These are phyloP conservation scores for Lasioglossum baleicum DNA, from an alignment of 1,140 invertebrate genomes.

Conservation along the genomic window DNA sequence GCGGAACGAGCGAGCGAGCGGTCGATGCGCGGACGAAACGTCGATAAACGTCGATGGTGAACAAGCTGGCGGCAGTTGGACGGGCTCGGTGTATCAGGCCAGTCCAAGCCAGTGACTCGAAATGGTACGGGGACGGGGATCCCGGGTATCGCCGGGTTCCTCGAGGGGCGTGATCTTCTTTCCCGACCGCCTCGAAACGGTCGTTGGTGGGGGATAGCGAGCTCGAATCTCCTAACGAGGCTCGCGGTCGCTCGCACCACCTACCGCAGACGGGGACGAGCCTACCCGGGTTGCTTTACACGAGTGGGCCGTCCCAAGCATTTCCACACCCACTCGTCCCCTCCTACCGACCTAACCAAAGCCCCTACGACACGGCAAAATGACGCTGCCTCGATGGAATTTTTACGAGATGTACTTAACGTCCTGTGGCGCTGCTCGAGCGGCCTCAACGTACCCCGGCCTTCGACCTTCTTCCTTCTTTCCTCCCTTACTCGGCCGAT, in stretches of 20 bases:
- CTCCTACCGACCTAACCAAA: conserved; percentile 7
- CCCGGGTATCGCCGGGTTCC: conserved; percentile 44
- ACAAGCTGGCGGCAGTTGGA: conserved; percentile 47
- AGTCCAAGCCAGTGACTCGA: conserved; percentile 76
- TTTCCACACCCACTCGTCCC: conserved; percentile 22
- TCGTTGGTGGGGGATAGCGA: conserved; percentile 54
- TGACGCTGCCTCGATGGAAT: conserved; percentile 77
- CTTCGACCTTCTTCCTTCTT: conserved; percentile 21
- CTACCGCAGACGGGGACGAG: conserved; percentile 44
- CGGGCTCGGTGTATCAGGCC: conserved; percentile 63
- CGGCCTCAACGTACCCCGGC: conserved; percentile 52
- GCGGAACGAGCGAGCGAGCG: conserved; percentile 5
- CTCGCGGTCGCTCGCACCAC: conserved; percentile 27
- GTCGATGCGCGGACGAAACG: conserved; percentile 51
- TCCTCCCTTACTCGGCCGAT: conserved; percentile 5
- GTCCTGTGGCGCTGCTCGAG: conserved; percentile 56
- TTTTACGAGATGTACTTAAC: conserved; percentile 79
- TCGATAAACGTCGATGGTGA: conserved; percentile 47
- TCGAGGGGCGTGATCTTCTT: conserved; percentile 54
- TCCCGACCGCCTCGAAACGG: conserved; percentile 60
- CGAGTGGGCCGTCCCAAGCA: conserved; percentile 31
- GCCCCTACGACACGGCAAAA: conserved; percentile 65
- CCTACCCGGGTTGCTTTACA: not conserved
- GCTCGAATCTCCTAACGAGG: conserved; percentile 24
- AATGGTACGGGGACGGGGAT: conserved; percentile 72